Base-by-base conservation (phyloP, 2,888 invertebrate genomes). In the Xestoiulus laeticollis region DNA sequence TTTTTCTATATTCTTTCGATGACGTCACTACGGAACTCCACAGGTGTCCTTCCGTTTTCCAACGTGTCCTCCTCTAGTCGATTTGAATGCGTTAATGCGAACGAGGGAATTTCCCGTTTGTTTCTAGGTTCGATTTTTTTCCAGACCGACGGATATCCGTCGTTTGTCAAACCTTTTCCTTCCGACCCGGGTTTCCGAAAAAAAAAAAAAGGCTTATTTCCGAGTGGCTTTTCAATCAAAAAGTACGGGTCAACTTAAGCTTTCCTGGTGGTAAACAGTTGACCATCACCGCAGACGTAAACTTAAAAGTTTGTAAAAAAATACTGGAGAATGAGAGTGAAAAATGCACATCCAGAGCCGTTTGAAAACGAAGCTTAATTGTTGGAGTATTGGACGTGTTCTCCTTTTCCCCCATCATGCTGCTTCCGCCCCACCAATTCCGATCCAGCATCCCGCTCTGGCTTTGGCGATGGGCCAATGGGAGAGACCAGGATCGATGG, bases 401-500 rank as follows among this genome's bases (percentile, higher is more conserved):
- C 59, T 26, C 26, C 26, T 22, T 26, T 10, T 6, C 68, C 59
- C 26, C 68, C 68, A 5, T 68, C 68, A 10, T 26, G 68, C 68
- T 5, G 68, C 26, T 68, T 68, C 68, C 68, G 68, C 10, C 68
- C 68, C 68, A 26, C 68, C 68, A 68, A 68, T 68, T 68, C 68
- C 26, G 26, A 68, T 68, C 68, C 68, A 68, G 68, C 22, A 68
- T 68, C 68, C 68, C 68, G 68, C 26, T 68, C 26, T 1, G 26
- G 68, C 68, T 68, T 68, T 68, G 68, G 68, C 68, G 68, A 68
- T n/a, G 68, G 68, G 68, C 68, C 68, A 68, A 68, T 68, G 68
- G 68, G 68, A 68, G 10, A 6, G 68, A 26, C 68, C 26, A 22
- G 68, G 68, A 68, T 68, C 68, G 68, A 68, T 68, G 68, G 68